Evolutionary conservation across 2,797 vertebrate genomes (phyloP).

Genomic region (Phyllotis vaccarum): DNA sequence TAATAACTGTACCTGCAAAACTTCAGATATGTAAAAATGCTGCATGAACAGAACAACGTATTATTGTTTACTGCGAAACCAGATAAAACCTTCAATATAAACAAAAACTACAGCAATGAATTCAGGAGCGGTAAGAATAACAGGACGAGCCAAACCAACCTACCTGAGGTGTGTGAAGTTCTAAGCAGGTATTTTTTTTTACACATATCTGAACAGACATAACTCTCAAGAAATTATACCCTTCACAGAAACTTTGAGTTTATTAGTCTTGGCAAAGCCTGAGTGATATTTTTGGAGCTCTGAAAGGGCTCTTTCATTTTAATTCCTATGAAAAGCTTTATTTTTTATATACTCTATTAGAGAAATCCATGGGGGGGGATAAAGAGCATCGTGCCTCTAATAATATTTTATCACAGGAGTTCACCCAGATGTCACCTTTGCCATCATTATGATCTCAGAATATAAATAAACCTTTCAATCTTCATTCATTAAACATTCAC

Average conservation of each 20-base stretch:
- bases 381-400: neutral
- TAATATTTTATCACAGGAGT: neutral
- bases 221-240: slow-evolving; percentile 69
- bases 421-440: neutral
- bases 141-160: neutral
- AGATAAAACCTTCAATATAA: neutral
- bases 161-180: neutral
- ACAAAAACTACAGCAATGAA: neutral
- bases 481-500: slow-evolving; percentile 16
- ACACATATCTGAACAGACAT: slow-evolving; percentile 27
- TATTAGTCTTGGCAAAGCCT: slow-evolving; percentile 78
- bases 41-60: neutral
- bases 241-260: slow-evolving; percentile 75
- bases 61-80: slow-evolving; percentile 2
- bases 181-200: slow-evolving; percentile 32
- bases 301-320: slow-evolving; percentile 76
- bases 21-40: neutral
- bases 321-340: slow-evolving; percentile 74
- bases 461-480: neutral
- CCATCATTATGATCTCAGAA: neutral
- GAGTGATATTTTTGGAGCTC: slow-evolving; percentile 64
- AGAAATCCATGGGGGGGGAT: neutral
- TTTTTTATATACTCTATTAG: slow-evolving; percentile 56
- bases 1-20: neutral
- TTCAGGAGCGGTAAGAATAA: neutral